Evolutionary conservation across 2,888 invertebrate species (phyloP).

Genomic region (Ormyrus labotus): DNA sequence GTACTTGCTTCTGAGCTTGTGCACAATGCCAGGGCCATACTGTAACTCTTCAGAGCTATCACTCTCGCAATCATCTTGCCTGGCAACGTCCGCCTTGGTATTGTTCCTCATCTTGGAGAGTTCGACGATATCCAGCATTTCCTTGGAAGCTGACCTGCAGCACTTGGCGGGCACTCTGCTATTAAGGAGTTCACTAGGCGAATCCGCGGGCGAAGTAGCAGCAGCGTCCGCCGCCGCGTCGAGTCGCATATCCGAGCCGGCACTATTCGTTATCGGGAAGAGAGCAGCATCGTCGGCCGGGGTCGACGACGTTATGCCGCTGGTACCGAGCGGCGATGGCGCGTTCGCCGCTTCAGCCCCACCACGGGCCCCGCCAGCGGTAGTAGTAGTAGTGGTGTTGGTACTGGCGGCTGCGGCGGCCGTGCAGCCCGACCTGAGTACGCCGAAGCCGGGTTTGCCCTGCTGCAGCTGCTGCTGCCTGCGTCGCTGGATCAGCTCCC

Average conservation of each 20-base stretch:
- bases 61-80: conserved; percentile 74
- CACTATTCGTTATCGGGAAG: conserved; percentile 55
- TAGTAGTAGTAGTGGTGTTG: conserved; percentile 25
- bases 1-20: conserved; percentile 90
- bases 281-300: conserved; percentile 47
- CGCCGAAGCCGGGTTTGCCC: conserved; percentile 59
- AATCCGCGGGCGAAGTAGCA: conserved; percentile 70
- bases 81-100: conserved; percentile 15
- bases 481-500: conserved; percentile 87
- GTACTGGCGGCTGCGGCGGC: conserved; percentile 36
- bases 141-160: conserved; percentile 67
- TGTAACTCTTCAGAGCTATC: conserved; percentile 87
- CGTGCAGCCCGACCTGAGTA: conserved; percentile 26
- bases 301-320: conserved; percentile 48
- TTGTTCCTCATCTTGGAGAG: conserved; percentile 55
- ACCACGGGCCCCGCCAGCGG: conserved; percentile 51
- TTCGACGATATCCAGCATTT: conserved; percentile 63
- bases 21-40: conserved; percentile 95
- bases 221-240: conserved; percentile 62
- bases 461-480: conserved; percentile 76
- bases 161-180: conserved; percentile 55
- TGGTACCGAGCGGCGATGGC: conserved; percentile 7
- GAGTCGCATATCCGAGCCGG: conserved; percentile 57
- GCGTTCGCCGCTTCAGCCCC: conserved; percentile 29
- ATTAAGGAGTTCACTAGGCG: conserved; percentile 72